phyloP scores from a whole-genome alignment of 2,797 vertebrate genomes.

The Spheniscus humboldti region DNA sequence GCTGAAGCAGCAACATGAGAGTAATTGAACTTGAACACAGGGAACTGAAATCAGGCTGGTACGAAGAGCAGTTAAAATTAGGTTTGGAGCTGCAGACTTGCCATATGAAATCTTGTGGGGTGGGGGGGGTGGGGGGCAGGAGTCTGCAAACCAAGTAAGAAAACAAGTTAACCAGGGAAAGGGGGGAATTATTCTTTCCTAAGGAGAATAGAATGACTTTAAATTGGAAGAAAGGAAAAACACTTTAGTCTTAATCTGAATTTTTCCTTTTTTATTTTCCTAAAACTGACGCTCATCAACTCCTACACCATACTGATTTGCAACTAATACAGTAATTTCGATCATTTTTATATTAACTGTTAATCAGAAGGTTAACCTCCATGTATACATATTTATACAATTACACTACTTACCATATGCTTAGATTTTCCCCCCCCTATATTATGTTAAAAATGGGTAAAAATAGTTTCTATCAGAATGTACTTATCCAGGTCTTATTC shows the following conservation, averaged over 20 bases:
- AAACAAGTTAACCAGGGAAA: neutral
- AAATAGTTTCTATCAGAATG: neutral
- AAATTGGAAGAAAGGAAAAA: neutral
- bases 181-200: neutral
- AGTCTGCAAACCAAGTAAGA: neutral
- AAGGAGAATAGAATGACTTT: neutral
- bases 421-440: neutral
- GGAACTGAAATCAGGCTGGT: neutral
- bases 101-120: neutral
- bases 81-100: neutral
- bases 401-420: neutral
- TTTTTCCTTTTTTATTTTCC: neutral
- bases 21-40: neutral
- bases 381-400: neutral
- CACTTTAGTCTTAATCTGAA: neutral
- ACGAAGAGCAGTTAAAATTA: neutral
- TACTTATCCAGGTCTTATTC: neutral
- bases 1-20: neutral
- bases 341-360: neutral
- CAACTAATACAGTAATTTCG: neutral
- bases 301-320: neutral
- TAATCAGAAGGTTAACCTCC: neutral
- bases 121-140: neutral
- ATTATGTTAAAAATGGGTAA: neutral
- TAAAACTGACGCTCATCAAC: neutral